Base-by-base conservation (phyloP, 2,888 invertebrate species). In the Ctena decussata region DNA sequence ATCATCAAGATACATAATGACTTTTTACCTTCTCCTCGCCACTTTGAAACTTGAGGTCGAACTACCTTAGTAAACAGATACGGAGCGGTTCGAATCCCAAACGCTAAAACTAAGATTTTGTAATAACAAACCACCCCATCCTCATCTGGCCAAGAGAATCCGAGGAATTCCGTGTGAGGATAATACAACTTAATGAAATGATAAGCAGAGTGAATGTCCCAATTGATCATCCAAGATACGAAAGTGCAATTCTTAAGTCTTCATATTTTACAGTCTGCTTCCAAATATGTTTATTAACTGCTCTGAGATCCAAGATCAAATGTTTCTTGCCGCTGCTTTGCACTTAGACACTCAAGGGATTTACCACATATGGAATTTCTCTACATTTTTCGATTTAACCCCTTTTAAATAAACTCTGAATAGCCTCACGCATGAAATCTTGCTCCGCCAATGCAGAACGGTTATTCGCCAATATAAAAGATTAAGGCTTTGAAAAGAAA, bases 1-100 rank as follows among this genome's bases (percentile, higher is more conserved):
- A 65, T 87, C 85, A 65, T 86, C 90, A 24, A 85, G 35, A 46
- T 84, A 86, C 85, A 86, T 82, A 32, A 83, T 32, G 11, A 80
- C 57, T 15, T 57, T 44, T 81, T 81, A 21, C 86, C 84, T 41
- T 85, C 86, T 37, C 73, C 60, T 44, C 82, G 39, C 82, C 84
- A 84, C 49, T 82, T 86, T 24, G 71, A 41, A 15, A 84, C 27
- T 30, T 77, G 49, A 8, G 70, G 70, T n/a, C 82, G 30, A 15
- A 74, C 72, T 18, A 89, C 15, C 46, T 89, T 84, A 6, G 89
- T 82, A 77, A 84, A 79, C 21, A 84, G 39, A 72, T 70, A 89
- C 15, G 35, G 35, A 3, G 65, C 65, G 1, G 35, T 18, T 8
- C 35, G 6, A 18, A 65, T 15, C 1, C 65, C 65, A 35, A 65